phyloP scores from a whole-genome alignment of 2,797 vertebrate species.

The Enteromius argenteus region DNA sequence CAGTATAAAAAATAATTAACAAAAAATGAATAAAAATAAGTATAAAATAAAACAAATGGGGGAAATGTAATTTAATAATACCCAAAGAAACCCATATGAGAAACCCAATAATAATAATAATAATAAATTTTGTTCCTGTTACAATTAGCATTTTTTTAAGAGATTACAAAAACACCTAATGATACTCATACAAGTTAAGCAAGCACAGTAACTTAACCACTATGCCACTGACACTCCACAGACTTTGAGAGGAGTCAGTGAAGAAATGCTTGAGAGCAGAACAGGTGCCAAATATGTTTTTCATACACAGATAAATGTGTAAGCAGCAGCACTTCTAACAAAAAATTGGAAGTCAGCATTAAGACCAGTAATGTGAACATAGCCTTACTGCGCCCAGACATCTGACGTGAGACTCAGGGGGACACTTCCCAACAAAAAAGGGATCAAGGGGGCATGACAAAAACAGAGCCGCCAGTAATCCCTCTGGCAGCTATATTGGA shows the following conservation, averaged over 20 bases:
- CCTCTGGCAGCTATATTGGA: constrained; percentile 58
- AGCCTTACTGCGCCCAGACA: constrained; percentile 49
- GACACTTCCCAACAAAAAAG: constrained; percentile 63
- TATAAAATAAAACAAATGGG: not conserved
- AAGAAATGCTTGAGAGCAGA: not conserved
- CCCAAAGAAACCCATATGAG: not conserved
- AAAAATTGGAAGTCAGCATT: constrained; percentile 26
- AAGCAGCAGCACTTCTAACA: not conserved
- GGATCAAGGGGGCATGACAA: constrained; percentile 63
- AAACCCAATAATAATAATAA: not conserved
- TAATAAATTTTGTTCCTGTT: not conserved
- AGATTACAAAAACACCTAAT: not conserved
- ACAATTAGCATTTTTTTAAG: not conserved
- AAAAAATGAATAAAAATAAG: not conserved
- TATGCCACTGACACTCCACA: not conserved
- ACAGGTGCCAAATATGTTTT: not conserved
- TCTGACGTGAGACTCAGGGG: constrained; percentile 55
- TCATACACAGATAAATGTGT: not conserved
- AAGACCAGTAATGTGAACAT: constrained; percentile 49
- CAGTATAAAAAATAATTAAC: not conserved
- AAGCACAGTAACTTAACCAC: not conserved
- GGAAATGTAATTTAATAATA: not conserved
- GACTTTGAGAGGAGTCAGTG: not conserved
- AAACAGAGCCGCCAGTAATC: constrained; percentile 67
- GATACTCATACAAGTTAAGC: not conserved